Evolutionary conservation across 53 echinoderm and acorn worm species (phyloP).

Genomic region (Apostichopus leukothele): DNA sequence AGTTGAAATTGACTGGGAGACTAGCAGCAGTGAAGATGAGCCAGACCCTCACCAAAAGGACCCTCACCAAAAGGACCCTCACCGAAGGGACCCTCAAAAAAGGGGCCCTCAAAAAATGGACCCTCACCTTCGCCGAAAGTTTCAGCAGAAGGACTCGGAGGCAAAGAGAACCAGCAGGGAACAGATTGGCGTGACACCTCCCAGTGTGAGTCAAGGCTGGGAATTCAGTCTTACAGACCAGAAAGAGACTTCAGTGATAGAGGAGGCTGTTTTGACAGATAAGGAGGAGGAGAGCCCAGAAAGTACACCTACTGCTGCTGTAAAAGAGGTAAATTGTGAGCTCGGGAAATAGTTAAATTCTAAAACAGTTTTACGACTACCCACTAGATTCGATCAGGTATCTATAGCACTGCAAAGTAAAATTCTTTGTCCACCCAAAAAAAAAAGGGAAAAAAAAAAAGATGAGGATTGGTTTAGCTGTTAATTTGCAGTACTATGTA

Average conservation of each 20-base stretch:
- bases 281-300: not conserved
- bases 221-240: no score
- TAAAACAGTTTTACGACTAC: no score
- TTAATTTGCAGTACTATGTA: no score
- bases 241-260: not conserved
- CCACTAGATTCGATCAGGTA: no score
- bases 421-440: no score
- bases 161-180: not conserved
- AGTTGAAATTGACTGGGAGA: conserved; percentile 38
- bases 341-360: no score
- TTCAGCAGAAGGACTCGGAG: not conserved
- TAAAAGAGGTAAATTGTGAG: not conserved
- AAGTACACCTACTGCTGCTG: not conserved
- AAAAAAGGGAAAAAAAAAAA: no score
- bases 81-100: no score
- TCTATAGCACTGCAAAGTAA: no score
- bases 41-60: not conserved
- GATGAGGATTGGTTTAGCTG: no score
- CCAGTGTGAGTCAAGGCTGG: not conserved
- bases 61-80: not conserved
- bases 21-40: conserved; percentile 36
- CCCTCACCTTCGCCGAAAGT: not conserved
- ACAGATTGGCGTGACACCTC: not conserved
- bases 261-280: not conserved
- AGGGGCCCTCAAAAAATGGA: no score